Conservation (phyloP, 2,888 invertebrate genomes). For the Ectropis crepuscularia region DNA sequence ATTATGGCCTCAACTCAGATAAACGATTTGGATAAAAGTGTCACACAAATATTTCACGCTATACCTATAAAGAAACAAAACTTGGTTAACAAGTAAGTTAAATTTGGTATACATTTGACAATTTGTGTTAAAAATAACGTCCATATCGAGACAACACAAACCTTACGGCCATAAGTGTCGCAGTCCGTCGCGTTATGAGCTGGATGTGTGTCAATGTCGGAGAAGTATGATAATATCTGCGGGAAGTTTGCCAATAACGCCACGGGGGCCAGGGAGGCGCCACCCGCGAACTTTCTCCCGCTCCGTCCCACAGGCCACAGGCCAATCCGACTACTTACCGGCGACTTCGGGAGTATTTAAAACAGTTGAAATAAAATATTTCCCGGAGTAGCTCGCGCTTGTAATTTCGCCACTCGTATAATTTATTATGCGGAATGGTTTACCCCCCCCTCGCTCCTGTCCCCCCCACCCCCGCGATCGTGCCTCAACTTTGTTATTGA, state of each 20-base stretch:
- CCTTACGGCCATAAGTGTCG: too few relatives aligned
- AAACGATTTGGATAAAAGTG: too few relatives aligned
- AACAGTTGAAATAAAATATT: conserved; percentile 40
- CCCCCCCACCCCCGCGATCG: neutral
- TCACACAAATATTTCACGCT: too few relatives aligned
- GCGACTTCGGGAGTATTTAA: conserved; percentile 43
- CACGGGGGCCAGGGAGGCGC: conserved; percentile 17
- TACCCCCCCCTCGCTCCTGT: neutral
- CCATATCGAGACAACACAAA: too few relatives aligned
- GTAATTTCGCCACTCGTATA: conserved; percentile 33
- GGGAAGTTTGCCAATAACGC: conserved; percentile 61
- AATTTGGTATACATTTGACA: too few relatives aligned
- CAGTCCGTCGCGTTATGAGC: conserved; percentile 33
- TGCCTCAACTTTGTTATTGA: conserved; percentile 2
- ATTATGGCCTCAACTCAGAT: too few relatives aligned
- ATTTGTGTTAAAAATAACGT: too few relatives aligned
- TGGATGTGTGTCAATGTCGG: conserved; percentile 54
- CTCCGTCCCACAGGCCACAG: conserved; percentile 19
- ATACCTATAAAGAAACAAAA: too few relatives aligned
- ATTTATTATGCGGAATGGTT: conserved; percentile 36
- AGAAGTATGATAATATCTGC: conserved; percentile 53
- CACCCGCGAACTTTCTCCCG: conserved; percentile 10
- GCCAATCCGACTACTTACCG: conserved; percentile 39
- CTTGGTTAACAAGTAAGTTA: too few relatives aligned
- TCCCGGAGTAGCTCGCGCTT: conserved; percentile 25